These are phyloP conservation scores for Hydrochoerus hydrochaeris DNA, from an alignment of 2,113 vertebrate genomes.

Conservation along the genomic window DNA sequence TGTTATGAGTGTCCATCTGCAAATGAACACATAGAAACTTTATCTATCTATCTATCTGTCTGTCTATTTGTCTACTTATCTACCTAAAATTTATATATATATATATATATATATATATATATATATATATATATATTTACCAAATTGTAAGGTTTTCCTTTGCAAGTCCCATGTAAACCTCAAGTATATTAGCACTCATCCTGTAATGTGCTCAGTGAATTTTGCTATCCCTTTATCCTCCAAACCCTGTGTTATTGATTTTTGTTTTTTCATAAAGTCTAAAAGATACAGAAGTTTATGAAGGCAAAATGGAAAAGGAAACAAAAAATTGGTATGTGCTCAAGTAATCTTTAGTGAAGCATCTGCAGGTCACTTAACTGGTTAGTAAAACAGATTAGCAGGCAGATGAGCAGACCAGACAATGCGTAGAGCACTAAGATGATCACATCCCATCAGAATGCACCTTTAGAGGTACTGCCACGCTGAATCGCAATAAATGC, in stretches of 20 bases:
- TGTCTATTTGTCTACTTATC: too few species aligned
- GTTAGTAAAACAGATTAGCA: background rate
- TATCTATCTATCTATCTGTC: too few species aligned
- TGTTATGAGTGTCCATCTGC: background rate
- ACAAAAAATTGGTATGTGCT: background rate
- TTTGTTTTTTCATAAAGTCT: background rate
- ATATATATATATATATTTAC: background rate
- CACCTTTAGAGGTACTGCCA: background rate
- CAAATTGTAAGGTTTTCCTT: background rate
- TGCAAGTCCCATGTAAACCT: background rate
- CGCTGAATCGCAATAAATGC: background rate
- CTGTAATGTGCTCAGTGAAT: background rate
- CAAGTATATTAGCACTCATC: background rate
- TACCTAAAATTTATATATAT: too few species aligned
- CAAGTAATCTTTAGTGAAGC: background rate
- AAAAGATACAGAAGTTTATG: background rate
- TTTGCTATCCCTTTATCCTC: background rate
- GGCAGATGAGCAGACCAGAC: background rate
- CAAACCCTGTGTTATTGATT: background rate
- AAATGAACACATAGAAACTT: background rate
- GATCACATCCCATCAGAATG: background rate
- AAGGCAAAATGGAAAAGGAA: background rate
- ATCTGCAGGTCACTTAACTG: background rate
- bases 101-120: too few species aligned
- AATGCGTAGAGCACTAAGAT: background rate